Evolutionary conservation across 2,888 invertebrate species (phyloP).

Genomic region (Andrena dorsata): DNA sequence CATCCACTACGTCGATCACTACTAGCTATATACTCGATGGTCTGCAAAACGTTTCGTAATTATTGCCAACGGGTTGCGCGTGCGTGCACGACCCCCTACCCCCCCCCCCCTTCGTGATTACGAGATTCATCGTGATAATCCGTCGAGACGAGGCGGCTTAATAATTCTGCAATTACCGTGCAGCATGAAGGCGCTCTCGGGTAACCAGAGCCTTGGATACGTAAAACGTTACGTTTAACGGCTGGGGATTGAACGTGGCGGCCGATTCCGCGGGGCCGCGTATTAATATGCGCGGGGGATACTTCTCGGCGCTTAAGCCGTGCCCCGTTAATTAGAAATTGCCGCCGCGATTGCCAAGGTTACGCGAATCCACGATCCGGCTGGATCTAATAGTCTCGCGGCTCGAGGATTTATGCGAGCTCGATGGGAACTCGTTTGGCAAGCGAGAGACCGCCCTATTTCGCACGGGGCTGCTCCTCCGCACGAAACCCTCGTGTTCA

Average conservation of each 20-base stretch:
- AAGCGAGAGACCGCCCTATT: slow-evolving; percentile 7
- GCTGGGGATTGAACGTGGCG: not conserved
- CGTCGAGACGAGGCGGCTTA: slow-evolving; percentile 3
- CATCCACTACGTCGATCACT: slow-evolving; percentile 23
- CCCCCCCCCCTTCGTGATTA: not conserved
- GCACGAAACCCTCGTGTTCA: not conserved
- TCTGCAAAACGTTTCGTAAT: slow-evolving; percentile 46
- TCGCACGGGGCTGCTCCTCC: not conserved
- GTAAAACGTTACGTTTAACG: not conserved
- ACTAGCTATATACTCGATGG: slow-evolving; percentile 28
- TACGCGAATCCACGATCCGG: not conserved
- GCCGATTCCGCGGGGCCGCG: not conserved
- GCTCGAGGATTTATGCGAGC: not conserved
- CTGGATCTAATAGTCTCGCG: not conserved
- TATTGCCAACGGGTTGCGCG: slow-evolving; percentile 4
- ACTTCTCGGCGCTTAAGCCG: not conserved
- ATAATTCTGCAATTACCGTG: slow-evolving; percentile 22
- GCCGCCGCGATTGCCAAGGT: slow-evolving; percentile 10
- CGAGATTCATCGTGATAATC: slow-evolving; percentile 23
- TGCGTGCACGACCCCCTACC: not conserved
- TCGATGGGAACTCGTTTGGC: not conserved
- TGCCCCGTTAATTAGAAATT: slow-evolving; percentile 7
- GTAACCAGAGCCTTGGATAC: not conserved
- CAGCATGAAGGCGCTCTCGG: not conserved
- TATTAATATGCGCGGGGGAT: not conserved